Evolutionary conservation across 2,888 invertebrate species (phyloP).

Genomic region (Oscheius sp.): DNA sequence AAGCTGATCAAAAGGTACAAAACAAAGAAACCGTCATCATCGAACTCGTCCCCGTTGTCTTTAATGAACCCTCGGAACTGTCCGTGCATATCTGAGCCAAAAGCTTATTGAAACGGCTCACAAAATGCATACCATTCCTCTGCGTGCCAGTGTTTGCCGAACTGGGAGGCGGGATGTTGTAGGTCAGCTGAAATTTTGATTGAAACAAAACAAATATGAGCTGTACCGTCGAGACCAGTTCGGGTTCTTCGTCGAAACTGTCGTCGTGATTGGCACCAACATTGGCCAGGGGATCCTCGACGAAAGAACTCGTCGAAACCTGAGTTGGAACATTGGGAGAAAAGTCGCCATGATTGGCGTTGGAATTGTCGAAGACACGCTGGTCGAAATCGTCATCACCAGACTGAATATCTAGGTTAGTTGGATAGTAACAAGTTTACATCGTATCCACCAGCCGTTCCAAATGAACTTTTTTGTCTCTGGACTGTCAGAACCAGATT

Average conservation of each 20-base stretch:
- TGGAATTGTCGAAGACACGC: background rate
- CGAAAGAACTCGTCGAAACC: background rate
- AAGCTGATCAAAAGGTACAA: background rate
- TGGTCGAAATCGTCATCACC: constrained; percentile 1
- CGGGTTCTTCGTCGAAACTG: constrained; percentile 28
- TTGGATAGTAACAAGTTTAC: background rate
- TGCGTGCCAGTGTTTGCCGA: background rate
- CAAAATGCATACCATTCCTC: background rate
- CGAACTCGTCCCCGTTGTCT: constrained; percentile 66
- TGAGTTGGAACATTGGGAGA: background rate
- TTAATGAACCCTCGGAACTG: constrained; percentile 66
- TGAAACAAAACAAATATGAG: background rate
- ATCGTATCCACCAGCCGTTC: background rate
- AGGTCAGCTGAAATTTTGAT: background rate
- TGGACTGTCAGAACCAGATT: constrained; percentile 15
- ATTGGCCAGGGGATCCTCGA: background rate
- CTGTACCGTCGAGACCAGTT: constrained; percentile 11
- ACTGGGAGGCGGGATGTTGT: background rate
- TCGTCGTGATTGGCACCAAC: constrained; percentile 6
- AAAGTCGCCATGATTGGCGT: background rate
- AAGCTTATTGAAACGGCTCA: background rate
- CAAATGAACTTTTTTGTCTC: background rate
- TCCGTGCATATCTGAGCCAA: constrained; percentile 67
- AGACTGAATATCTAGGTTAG: background rate
- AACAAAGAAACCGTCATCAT: constrained; percentile 50